Evolutionary conservation across 2,888 invertebrate species (phyloP).

Genomic region (Lamellibrachia columna): DNA sequence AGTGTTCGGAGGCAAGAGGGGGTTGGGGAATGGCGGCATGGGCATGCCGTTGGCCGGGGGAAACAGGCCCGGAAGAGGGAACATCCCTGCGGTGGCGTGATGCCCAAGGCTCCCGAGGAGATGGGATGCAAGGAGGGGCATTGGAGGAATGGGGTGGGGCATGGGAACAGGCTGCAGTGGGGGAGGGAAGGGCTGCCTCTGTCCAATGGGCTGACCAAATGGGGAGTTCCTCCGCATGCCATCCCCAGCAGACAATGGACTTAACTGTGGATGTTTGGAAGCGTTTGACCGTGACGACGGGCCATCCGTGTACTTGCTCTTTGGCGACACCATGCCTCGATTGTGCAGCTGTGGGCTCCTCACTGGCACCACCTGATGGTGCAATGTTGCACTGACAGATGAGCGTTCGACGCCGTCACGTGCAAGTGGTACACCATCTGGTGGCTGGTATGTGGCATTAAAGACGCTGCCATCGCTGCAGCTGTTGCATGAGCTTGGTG

Average conservation of each 20-base stretch:
- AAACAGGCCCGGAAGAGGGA: neutral
- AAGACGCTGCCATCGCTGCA: neutral
- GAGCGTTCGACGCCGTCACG: neutral
- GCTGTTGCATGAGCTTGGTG: neutral
- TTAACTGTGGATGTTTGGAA: neutral
- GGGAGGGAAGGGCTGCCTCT: constrained; percentile 8
- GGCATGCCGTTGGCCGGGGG: constrained; percentile 17
- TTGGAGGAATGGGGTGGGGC: constrained; percentile 21
- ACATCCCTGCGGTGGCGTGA: neutral
- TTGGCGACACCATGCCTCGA: neutral
- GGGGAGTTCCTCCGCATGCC: neutral
- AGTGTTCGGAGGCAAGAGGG: constrained; percentile 37
- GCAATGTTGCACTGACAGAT: neutral
- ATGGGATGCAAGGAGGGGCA: constrained; percentile 20
- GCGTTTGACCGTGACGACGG: neutral
- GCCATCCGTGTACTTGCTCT: neutral
- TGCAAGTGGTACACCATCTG: neutral
- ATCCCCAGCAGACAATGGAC: neutral
- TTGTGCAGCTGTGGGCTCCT: neutral
- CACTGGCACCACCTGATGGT: neutral
- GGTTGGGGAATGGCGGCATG: constrained; percentile 17
- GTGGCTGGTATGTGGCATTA: neutral
- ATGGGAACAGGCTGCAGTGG: constrained; percentile 17
- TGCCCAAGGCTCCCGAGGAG: neutral
- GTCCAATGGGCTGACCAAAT: neutral